Conservation (phyloP, 2,113 vertebrate species). For the Numenius arquata region DNA sequence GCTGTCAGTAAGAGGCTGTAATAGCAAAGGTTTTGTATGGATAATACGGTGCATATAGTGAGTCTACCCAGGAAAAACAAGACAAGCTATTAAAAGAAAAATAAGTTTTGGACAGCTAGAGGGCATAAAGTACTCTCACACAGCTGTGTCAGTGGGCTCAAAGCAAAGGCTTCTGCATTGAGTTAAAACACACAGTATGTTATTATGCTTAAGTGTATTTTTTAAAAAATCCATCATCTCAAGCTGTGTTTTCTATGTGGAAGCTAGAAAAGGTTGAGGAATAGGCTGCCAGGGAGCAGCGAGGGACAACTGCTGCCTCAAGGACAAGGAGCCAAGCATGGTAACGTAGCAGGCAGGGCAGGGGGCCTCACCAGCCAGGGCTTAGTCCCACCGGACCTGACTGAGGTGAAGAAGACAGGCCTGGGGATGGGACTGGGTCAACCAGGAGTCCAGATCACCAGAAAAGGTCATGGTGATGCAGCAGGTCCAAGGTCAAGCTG, state of each 20-base stretch:
- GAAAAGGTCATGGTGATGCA: neutral
- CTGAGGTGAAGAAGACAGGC: neutral
- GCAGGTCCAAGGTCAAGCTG: neutral
- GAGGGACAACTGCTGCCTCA: neutral
- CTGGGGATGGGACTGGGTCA: neutral
- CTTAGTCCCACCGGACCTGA: neutral
- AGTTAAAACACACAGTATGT: neutral
- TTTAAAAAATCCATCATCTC: neutral
- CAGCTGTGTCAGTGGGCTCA: conserved; percentile 23
- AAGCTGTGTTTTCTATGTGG: conserved; percentile 29
- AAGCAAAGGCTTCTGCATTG: neutral
- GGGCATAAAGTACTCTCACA: neutral
- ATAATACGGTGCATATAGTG: neutral
- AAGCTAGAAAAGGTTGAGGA: neutral
- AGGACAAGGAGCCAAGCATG: neutral
- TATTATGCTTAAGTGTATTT: conserved; percentile 10
- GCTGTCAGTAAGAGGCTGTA: neutral
- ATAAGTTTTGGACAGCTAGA: neutral
- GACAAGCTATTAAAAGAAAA: neutral
- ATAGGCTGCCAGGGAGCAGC: neutral
- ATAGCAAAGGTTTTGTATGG: neutral
- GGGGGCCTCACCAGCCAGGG: neutral
- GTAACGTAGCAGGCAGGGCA: neutral
- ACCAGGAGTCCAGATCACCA: neutral
- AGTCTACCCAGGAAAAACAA: neutral